These are phyloP conservation scores for Clupea harengus DNA, from an alignment of 2,113 vertebrate species.

Conservation along the genomic window DNA sequence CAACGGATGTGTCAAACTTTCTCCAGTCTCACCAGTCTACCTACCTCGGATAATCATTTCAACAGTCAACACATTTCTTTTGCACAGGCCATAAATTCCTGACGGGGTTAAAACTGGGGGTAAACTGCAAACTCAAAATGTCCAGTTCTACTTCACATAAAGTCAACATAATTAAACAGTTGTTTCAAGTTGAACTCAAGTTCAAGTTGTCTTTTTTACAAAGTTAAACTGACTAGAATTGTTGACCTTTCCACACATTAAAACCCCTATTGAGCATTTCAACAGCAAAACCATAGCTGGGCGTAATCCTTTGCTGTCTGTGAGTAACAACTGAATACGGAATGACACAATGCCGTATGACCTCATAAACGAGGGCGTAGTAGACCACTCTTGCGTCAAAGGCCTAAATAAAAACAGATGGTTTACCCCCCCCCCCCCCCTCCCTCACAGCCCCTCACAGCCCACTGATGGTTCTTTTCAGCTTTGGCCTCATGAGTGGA, in stretches of 20 bases:
- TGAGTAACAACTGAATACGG: background rate
- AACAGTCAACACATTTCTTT: background rate
- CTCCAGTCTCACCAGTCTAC: background rate
- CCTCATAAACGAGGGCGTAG: constrained; percentile 53
- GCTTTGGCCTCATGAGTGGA: background rate
- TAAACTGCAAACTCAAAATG: background rate
- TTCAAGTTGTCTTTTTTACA: too few relatives aligned
- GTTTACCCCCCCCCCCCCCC: constrained; percentile 15
- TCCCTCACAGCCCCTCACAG: background rate
- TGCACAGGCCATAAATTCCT: background rate
- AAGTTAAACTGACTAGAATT: too few relatives aligned
- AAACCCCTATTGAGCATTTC: background rate
- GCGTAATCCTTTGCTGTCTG: background rate
- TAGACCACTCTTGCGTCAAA: constrained; percentile 54
- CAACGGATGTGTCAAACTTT: background rate
- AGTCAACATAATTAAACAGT: background rate
- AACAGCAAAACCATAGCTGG: background rate
- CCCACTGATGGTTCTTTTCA: background rate
- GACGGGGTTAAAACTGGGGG: background rate
- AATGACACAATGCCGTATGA: constrained; percentile 46
- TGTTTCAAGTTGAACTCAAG: background rate
- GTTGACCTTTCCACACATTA: background rate
- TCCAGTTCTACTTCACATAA: background rate
- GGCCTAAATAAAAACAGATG: constrained; percentile 65
- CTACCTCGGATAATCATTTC: background rate